These are phyloP conservation scores for Pangasius sanitwongsei DNA, from an alignment of 2,797 vertebrate genomes.

Conservation along the genomic window DNA sequence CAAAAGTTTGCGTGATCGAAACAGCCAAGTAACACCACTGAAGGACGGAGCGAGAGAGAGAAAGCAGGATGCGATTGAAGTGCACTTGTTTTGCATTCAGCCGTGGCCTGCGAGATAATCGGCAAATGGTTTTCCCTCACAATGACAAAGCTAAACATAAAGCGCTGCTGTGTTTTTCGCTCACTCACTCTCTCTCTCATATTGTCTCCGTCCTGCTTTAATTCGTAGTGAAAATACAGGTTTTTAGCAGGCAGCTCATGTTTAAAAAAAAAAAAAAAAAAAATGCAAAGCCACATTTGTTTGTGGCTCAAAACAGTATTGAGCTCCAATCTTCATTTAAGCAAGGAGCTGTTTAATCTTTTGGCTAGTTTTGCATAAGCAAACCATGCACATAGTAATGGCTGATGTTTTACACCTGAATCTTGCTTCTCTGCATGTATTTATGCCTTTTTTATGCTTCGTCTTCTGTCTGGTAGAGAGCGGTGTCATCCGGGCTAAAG, in stretches of 20 bases:
- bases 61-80: neutral
- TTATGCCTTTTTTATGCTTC: neutral
- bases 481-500: neutral
- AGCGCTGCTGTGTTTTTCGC: neutral
- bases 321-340: neutral
- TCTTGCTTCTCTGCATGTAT: neutral
- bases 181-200: neutral
- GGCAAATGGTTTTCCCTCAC: conserved; percentile 36
- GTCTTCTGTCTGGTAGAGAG: neutral
- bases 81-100: conserved; percentile 28
- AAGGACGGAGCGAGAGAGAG: neutral
- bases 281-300: neutral
- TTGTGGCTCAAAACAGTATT: neutral
- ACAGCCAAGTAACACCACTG: neutral
- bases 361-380: neutral
- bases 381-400: neutral
- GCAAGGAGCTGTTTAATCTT: neutral
- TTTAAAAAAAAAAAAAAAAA: neutral
- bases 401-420: neutral
- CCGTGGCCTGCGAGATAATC: conserved; percentile 43
- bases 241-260: too few species aligned
- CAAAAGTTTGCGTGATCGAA: neutral
- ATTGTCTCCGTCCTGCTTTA: neutral
- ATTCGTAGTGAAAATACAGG: neutral
- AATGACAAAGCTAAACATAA: conserved; percentile 20